Percentiles rank a stretch among this genome's conserved stretches.
Conservation (phyloP, 2,113 vertebrate species). For the Cyphomyrus plagiostoma region DNA sequence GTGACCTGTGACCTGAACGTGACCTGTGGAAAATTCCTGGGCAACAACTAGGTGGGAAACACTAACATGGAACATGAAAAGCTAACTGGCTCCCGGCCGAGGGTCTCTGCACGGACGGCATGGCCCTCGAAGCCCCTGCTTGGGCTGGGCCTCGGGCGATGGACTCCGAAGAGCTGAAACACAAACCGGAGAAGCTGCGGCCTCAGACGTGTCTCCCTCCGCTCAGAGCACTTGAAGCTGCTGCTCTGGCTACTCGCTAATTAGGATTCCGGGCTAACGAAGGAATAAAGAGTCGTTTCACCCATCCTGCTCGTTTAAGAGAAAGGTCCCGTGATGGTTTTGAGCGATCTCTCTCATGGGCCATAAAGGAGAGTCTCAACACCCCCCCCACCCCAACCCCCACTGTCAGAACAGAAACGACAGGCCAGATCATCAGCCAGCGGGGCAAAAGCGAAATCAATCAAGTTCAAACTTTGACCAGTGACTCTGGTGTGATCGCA, state of each 20-base stretch:
- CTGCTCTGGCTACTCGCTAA: slow-evolving; percentile 5
- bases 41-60: neutral
- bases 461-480: neutral
- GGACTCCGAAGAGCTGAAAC: neutral
- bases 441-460: neutral
- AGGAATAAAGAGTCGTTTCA: slow-evolving; percentile 34
- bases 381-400: neutral
- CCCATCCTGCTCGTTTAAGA: slow-evolving; percentile 37
- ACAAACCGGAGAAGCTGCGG: neutral
- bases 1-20: neutral
- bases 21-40: neutral
- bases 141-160: neutral
- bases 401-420: neutral
- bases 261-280: slow-evolving; percentile 22
- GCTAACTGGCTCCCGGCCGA: neutral
- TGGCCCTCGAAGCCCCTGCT: neutral
- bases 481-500: neutral
- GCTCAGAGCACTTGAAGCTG: neutral
- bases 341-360: slow-evolving; percentile 23
- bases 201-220: neutral
- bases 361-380: slow-evolving; percentile 23
- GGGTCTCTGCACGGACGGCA: neutral
- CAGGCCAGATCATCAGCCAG: neutral
- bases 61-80: neutral
- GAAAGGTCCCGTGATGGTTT: slow-evolving; percentile 17